phyloP scores from a whole-genome alignment of 2,797 vertebrate genomes.

The Cryptoprocta ferox region DNA sequence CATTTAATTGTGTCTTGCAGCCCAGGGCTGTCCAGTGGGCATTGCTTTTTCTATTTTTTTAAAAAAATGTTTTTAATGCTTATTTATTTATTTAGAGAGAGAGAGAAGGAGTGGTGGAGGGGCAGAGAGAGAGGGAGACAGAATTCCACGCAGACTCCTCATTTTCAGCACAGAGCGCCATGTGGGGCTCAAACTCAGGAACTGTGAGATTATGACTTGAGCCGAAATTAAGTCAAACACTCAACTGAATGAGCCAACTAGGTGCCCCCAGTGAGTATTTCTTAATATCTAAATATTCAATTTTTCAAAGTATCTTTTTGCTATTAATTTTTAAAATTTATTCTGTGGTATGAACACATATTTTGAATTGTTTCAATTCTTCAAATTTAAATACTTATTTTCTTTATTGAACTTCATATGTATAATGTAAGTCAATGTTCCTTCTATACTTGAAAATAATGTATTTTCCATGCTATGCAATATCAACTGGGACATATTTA shows the following conservation, averaged over 20 bases:
- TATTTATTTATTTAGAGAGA: no score
- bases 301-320: background rate
- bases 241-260: no score
- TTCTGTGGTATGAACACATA: background rate
- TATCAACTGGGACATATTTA: background rate
- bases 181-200: no score
- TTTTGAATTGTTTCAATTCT: background rate
- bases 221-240: no score
- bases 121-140: no score
- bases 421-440: background rate
- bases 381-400: background rate
- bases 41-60: background rate
- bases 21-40: background rate
- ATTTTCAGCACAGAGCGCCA: no score
- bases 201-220: background rate
- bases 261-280: background rate
- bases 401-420: background rate
- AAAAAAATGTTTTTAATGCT: no score
- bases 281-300: background rate
- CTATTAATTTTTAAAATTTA: background rate
- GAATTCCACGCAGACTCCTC: no score
- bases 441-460: background rate
- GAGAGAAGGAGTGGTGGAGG: no score
- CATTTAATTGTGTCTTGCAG: background rate
- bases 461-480: background rate